Conservation (phyloP, 2,113 vertebrate genomes). For the Cephalopholis sonnerati region DNA sequence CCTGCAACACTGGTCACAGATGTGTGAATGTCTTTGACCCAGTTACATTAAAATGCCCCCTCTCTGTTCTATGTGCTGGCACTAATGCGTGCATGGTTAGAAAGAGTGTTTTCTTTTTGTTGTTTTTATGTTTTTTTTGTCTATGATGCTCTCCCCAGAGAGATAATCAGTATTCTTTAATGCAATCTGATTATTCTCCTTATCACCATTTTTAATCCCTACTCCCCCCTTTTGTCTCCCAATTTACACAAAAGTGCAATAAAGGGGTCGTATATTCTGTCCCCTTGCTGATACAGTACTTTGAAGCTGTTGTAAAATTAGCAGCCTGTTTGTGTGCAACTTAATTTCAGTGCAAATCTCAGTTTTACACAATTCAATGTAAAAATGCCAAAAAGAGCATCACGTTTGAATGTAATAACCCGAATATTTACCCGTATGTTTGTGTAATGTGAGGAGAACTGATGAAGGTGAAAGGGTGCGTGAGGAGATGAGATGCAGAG, state of each 20-base stretch:
- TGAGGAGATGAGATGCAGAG: slow-evolving; percentile 7
- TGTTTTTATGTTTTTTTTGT: slow-evolving; percentile 28
- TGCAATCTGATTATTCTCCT: slow-evolving; percentile 39
- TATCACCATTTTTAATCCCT: slow-evolving; percentile 31
- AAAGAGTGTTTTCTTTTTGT: slow-evolving; percentile 30
- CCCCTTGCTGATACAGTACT: slow-evolving; percentile 48
- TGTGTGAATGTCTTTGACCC: slow-evolving; percentile 24
- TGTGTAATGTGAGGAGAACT: slow-evolving; percentile 39
- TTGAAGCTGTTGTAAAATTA: slow-evolving; percentile 31
- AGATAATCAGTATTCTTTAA: slow-evolving; percentile 45
- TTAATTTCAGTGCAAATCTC: slow-evolving; percentile 38
- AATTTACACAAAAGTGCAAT: slow-evolving; percentile 76
- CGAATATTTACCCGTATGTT: slow-evolving; percentile 37
- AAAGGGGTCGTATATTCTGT: slow-evolving; percentile 52
- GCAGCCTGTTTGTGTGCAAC: slow-evolving; percentile 34
- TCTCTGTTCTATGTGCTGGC: slow-evolving; percentile 24
- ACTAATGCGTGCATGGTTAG: slow-evolving; percentile 32
- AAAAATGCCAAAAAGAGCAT: slow-evolving; percentile 67
- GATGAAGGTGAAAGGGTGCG: slow-evolving; percentile 3
- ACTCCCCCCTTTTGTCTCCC: slow-evolving; percentile 1
- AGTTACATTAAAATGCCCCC: slow-evolving; percentile 23
- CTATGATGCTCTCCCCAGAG: slow-evolving; percentile 37
- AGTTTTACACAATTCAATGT: slow-evolving; percentile 58
- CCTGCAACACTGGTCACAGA: slow-evolving; percentile 37
- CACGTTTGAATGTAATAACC: slow-evolving; percentile 70